phyloP scores from a whole-genome alignment of 2,113 vertebrate species.

The Elgaria multicarinata region DNA sequence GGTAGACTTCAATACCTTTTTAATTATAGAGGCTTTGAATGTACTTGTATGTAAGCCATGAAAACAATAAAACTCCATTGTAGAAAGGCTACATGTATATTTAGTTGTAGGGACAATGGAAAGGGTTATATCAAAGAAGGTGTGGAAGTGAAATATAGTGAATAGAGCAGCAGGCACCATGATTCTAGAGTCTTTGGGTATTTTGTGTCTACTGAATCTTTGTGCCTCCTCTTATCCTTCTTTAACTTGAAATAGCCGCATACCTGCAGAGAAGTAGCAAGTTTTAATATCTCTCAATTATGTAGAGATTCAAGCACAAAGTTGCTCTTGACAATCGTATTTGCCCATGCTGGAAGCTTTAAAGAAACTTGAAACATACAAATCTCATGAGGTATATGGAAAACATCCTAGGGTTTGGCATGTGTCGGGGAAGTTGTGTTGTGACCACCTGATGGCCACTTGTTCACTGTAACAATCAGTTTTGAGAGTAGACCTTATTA shows the following conservation, averaged over 20 bases:
- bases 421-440: not conserved
- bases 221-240: not conserved
- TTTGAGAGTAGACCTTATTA: not conserved
- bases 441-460: not conserved
- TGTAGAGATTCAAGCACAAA: not conserved
- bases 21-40: not conserved
- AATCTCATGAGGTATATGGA: not conserved
- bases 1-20: not conserved
- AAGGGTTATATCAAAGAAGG: not conserved
- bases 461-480: not conserved
- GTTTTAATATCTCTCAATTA: not conserved
- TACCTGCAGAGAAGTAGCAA: constrained; percentile 20
- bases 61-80: not conserved
- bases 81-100: not conserved
- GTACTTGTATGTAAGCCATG: not conserved
- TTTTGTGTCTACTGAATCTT: constrained; percentile 16
- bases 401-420: not conserved
- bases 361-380: not conserved
- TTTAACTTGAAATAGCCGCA: not conserved
- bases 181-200: not conserved
- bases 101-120: not conserved
- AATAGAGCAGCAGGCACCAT: not conserved
- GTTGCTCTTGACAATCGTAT: constrained; percentile 24
- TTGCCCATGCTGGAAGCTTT: not conserved
- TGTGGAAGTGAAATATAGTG: fast-evolving